Conservation (phyloP, 2,113 vertebrate genomes). For the Platichthys stellatus region DNA sequence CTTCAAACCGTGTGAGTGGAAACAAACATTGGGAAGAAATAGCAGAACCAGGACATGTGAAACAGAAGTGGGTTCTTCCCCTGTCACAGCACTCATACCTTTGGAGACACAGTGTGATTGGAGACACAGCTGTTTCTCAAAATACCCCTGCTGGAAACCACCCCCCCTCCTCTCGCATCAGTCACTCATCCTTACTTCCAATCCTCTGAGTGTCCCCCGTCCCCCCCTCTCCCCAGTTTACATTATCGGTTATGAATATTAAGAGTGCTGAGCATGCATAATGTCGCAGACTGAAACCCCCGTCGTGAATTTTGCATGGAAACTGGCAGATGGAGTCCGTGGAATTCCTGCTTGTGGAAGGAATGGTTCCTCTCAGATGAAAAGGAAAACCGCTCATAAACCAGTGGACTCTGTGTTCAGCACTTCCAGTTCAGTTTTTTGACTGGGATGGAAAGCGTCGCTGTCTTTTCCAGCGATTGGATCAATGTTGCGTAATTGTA, state of each 20-base stretch:
- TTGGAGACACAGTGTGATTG: conserved; percentile 45
- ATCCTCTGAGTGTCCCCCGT: neutral
- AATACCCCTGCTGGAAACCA: conserved; percentile 78
- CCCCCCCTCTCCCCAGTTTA: neutral
- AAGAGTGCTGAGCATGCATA: conserved; percentile 37
- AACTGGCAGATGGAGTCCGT: conserved; percentile 34
- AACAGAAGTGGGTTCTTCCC: conserved; percentile 48
- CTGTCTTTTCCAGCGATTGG: conserved; percentile 24
- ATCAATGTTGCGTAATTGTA: conserved; percentile 21
- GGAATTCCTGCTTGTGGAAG: neutral
- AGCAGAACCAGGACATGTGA: conserved; percentile 35
- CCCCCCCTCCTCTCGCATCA: conserved; percentile 58
- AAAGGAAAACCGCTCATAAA: conserved; percentile 1
- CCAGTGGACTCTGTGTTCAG: neutral
- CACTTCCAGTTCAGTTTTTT: neutral
- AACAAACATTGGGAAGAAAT: neutral
- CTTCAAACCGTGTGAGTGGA: neutral
- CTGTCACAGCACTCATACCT: conserved; percentile 60
- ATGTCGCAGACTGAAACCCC: conserved; percentile 11
- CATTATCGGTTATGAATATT: conserved; percentile 8
- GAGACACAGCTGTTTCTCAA: conserved; percentile 77
- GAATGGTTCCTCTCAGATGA: neutral
- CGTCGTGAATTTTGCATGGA: conserved; percentile 39
- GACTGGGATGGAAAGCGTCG: conserved; percentile 9
- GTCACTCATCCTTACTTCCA: conserved; percentile 34